A percentile compares a stretch with the other conserved stretches of the same genome.
Conservation (phyloP, 30 jellyfish, hydroid and myxozoan species). For the Clytia hemisphaerica region DNA sequence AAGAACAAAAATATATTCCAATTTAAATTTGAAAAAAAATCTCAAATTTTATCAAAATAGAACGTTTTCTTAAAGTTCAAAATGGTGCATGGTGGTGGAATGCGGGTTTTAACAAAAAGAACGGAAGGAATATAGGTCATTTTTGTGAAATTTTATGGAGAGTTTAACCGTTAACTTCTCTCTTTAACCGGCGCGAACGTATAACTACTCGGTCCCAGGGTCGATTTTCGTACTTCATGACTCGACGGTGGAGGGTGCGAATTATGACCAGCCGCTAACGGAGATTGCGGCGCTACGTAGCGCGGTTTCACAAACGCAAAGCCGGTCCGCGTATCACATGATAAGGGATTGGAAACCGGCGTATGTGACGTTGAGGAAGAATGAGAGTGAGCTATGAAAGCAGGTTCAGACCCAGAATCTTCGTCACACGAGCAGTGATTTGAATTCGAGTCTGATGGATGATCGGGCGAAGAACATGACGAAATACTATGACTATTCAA, state of each 20-base stretch:
- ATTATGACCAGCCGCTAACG: constrained; percentile 91
- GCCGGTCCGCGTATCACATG: constrained; percentile 59
- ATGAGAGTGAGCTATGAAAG: constrained; percentile 21
- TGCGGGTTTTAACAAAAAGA: no score
- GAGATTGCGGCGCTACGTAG: constrained; percentile 97
- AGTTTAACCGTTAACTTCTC: background rate
- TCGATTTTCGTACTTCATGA: constrained; percentile 33
- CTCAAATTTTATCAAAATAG: no score
- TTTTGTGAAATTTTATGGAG: no score
- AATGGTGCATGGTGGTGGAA: no score
- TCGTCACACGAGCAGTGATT: constrained; percentile 64
- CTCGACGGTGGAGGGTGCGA: background rate
- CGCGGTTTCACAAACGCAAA: constrained; percentile 82
- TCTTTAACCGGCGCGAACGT: constrained; percentile 90
- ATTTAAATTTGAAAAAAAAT: no score
- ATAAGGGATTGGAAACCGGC: constrained; percentile 23
- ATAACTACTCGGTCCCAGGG: constrained; percentile 44
- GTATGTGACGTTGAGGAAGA: constrained; percentile 31
- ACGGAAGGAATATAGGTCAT: no score
- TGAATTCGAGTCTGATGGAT: constrained; percentile 33
- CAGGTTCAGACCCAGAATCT: constrained; percentile 78
- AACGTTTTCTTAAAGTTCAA: no score
- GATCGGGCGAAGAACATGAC: constrained; percentile 83
- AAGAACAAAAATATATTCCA: no score
- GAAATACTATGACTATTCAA: no score